Base-by-base conservation (phyloP, 2,888 invertebrate species). In the Aricia artaxerxes region DNA sequence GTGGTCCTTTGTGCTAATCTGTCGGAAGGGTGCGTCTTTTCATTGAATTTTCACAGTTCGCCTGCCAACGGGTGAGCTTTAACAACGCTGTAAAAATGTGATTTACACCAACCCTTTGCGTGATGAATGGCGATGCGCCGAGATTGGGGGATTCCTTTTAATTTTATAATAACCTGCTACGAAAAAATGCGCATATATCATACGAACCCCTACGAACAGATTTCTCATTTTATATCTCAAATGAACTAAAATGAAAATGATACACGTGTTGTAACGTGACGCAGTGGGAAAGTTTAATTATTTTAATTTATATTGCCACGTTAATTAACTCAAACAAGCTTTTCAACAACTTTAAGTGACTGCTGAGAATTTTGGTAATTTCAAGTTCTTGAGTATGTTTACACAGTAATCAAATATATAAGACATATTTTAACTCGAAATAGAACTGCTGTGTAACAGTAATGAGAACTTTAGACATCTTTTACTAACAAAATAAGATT, bases 31-130 rank as follows among this genome's bases (percentile, higher is more conserved):
- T 31, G 64, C 64, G 31, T 64, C 64, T 31, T 64, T 64, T 64
- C 64, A 64, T 31, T 64, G 64, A 31, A 64, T 64, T 64, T 24
- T 64, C 64, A 61, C 61, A 31, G 64, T 31, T 64, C 64, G 64
- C 64, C 24, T 7, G 31, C 31, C 64, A 24, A 64, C 61, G 69
- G 69, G 9, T 1, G 7, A 69, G 69, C 13, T 31, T 69, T 69
- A 31, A 69, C 31, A 69, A 69, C 35, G 35, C 24, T 61, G 61
- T 35, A 69, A 69, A 69, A 35, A 69, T 35, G 69, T 69, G 69
- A 69, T 69, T 69, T 35, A 69, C 69, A 69, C 35, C 11, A 69
- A 69, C 69, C 69, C 69, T 69, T 69, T 13, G 13, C 35, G 35
- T 69, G 69, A 69, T 69, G 13, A 69, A 69, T 69, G 9, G 24